Conservation (phyloP, 2,888 invertebrate genomes). For the Metacarcinus magister region DNA sequence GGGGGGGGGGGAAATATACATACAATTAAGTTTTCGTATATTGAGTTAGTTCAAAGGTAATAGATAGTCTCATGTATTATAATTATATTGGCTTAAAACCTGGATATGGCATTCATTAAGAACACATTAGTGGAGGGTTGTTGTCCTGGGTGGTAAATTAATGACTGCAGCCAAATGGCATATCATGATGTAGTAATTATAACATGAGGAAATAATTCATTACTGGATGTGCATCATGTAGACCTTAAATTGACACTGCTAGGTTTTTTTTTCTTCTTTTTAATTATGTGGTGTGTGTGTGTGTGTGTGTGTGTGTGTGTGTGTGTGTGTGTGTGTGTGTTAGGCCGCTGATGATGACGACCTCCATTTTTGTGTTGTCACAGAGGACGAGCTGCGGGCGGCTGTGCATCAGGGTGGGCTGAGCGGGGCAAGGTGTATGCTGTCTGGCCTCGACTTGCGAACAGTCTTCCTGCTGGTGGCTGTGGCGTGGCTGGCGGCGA, state of each 20-base stretch:
- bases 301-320: constrained; percentile 23
- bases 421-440: not conserved
- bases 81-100: not conserved
- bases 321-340: not conserved
- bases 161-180: not conserved
- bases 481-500: not conserved
- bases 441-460: not conserved
- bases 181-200: constrained; percentile 1
- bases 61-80: not conserved
- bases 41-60: not conserved
- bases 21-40: not conserved
- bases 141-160: constrained; percentile 20
- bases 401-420: constrained; percentile 52
- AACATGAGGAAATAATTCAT: not conserved
- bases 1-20: no score
- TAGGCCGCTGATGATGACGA: not conserved
- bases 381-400: constrained; percentile 50
- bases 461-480: not conserved
- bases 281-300: not conserved
- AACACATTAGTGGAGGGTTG: not conserved
- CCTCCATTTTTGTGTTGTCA: not conserved
- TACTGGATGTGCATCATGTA: not conserved
- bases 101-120: not conserved
- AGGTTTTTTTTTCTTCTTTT: not conserved
- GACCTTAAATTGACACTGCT: not conserved